These are phyloP conservation scores for Strix uralensis DNA, from an alignment of 2,113 vertebrate genomes.

Conservation along the genomic window DNA sequence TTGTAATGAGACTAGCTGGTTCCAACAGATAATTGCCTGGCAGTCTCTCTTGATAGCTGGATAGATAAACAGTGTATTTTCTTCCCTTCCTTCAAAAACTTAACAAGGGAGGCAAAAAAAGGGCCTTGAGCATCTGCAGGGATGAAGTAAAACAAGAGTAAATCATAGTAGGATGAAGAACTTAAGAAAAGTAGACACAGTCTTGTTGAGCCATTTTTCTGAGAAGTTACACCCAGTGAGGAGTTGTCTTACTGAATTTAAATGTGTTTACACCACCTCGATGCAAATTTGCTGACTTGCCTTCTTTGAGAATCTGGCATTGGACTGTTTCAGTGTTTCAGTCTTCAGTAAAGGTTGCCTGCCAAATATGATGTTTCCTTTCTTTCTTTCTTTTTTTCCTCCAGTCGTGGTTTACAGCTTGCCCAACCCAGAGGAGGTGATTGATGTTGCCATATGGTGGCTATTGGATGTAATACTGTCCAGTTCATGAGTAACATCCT, in stretches of 20 bases:
- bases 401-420: not conserved
- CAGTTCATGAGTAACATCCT: not conserved
- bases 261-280: not conserved
- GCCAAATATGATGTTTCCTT: not conserved
- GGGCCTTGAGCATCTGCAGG: not conserved
- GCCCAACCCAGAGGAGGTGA: not conserved
- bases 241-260: not conserved
- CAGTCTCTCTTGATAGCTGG: not conserved
- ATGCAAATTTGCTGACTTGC: not conserved
- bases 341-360: not conserved
- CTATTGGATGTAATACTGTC: not conserved
- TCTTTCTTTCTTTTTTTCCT: not conserved
- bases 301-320: not conserved
- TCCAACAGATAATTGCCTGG: constrained; percentile 15
- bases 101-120: not conserved
- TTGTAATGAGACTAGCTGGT: not conserved
- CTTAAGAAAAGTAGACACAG: not conserved
- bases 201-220: not conserved
- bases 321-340: not conserved
- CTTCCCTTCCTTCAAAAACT: not conserved
- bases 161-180: not conserved
- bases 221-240: not conserved
- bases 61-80: not conserved
- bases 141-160: not conserved
- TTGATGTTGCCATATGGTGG: not conserved